Evolutionary conservation across 2,797 vertebrate genomes (phyloP).

Genomic region (Mareca penelope): DNA sequence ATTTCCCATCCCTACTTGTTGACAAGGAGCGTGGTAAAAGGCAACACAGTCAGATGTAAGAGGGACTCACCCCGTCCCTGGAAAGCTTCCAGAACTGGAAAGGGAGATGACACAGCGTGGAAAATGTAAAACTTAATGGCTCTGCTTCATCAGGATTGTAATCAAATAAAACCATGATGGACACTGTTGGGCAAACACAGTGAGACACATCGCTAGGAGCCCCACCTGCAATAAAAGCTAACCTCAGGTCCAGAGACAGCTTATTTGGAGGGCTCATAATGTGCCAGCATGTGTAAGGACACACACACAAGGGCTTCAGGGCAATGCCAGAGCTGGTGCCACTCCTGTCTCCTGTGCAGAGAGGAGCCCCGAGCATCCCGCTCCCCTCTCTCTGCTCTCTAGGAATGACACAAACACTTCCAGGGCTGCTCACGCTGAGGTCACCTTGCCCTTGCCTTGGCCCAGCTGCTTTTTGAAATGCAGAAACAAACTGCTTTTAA

Average conservation of each 20-base stretch:
- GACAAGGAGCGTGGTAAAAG: not conserved
- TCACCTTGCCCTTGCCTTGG: not conserved
- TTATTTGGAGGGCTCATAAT: not conserved
- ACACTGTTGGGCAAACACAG: not conserved
- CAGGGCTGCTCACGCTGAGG: rapidly evolving
- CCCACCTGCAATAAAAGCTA: not conserved
- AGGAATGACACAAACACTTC: not conserved
- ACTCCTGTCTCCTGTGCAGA: not conserved
- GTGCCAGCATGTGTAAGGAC: rapidly evolving
- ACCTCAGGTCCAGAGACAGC: not conserved
- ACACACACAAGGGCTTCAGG: not conserved
- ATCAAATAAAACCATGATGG: not conserved
- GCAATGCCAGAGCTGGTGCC: not conserved
- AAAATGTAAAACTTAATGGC: not conserved
- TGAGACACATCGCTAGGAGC: not conserved
- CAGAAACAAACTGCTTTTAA: not conserved
- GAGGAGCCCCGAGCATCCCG: not conserved
- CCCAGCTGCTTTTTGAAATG: not conserved
- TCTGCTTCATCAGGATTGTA: not conserved
- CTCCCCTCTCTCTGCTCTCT: not conserved
- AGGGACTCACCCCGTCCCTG: not conserved
- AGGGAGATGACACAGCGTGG: not conserved
- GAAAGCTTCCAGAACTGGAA: not conserved
- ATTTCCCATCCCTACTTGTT: not conserved
- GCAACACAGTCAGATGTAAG: rapidly evolving